Evolutionary conservation across 2,888 invertebrate species (phyloP).

Genomic region (Nymphalis c-album): DNA sequence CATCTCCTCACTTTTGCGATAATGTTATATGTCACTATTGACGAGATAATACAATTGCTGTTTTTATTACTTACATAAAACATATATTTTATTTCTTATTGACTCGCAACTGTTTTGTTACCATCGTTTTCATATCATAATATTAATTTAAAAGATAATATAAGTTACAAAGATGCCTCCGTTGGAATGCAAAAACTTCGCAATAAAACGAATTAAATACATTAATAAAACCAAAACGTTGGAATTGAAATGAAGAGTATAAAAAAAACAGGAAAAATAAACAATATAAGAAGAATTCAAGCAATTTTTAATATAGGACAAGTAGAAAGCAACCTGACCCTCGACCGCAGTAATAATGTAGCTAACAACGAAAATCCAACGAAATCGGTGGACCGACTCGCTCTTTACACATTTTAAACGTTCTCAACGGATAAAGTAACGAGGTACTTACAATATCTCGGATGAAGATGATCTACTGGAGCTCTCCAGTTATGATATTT

Average conservation of each 20-base stretch:
- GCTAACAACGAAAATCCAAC: conserved; percentile 58
- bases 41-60: no score
- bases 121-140: neutral
- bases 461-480: conserved; percentile 27
- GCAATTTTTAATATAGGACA: conserved; percentile 78
- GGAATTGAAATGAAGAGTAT: conserved; percentile 51
- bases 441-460: conserved; percentile 32
- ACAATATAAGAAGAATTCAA: conserved; percentile 73
- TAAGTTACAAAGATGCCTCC: conserved; percentile 23
- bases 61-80: no score
- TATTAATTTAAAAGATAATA: conserved; percentile 10
- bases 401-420: conserved; percentile 45
- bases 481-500: conserved; percentile 29
- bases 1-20: no score
- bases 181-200: conserved; percentile 16
- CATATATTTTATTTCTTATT: no score
- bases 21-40: no score
- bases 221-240: conserved; percentile 36
- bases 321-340: conserved; percentile 55
- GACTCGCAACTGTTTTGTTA: no score
- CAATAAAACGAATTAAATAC: conserved; percentile 61
- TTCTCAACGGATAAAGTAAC: conserved; percentile 37
- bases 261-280: conserved; percentile 66
- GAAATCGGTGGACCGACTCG: conserved; percentile 47
- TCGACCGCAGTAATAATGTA: conserved; percentile 61